Evolutionary conservation across 1,140 invertebrate genomes (phyloP), one percentile per base, ranked within the genome.

Genomic region (Papilio machaon): DNA sequence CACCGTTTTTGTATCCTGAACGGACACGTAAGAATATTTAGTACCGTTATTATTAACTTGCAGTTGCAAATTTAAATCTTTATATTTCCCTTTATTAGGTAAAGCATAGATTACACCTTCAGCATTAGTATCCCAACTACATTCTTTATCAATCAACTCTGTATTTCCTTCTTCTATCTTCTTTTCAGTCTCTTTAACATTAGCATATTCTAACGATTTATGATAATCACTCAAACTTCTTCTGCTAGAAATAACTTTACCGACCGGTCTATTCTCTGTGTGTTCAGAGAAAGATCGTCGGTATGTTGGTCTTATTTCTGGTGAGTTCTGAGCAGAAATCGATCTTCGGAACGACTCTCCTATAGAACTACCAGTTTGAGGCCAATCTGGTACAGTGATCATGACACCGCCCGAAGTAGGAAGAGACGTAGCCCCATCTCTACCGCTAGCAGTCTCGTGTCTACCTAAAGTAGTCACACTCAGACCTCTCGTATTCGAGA

Each of bases 261-360:
- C 96, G 76, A 95, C 94, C 49, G 91, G 89, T 81, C 92, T 79
- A 83, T 88, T 95, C 92, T 84, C 93, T 85, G 92, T 93, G 73
- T 95, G 95, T 79, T 97, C 96, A 0, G 96, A 97, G 73, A 97
- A 96, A 0, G 96, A 97, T 84, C 96, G 88, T 82, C 96, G 91
- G 82, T 96, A 97, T 19, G 95, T 95, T 2, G 96, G 94, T 35
- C 91, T 95, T 89, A 86, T 95, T 95, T 85, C 95, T 87, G 86
- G 95, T 82, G 83, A 95, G 88, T 87, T 96, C 81, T 90, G 88
- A 10, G 94, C 92, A 77, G 95, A 94, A 17, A 95, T 90, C 2
- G 95, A 92, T 80, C 94, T 91, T 83, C 95, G 89, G 83, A 95
- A 95, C 19, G 95, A 91, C 9, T 94, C 88, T 84, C 94, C 95